A percentile compares a stretch with the other conserved stretches of the same genome.
These are phyloP conservation scores for Chauna torquata DNA, from an alignment of 2,113 vertebrate genomes.

Conservation along the genomic window DNA sequence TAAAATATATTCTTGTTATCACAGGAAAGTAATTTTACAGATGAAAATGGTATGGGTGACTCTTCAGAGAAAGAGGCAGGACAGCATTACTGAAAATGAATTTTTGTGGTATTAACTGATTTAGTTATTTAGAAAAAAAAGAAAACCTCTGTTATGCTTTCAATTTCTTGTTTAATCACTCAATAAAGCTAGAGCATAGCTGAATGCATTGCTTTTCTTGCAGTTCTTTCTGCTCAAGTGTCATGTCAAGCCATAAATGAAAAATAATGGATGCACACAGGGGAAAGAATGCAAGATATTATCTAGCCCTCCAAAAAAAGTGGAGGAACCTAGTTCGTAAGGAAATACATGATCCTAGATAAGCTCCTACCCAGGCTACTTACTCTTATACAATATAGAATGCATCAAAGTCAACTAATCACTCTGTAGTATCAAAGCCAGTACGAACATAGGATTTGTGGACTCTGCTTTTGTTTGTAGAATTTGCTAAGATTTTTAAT, in stretches of 20 bases:
- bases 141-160: not conserved
- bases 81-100: not conserved
- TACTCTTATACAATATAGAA: fast-evolving
- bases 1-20: not conserved
- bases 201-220: not conserved
- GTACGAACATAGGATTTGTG: not conserved
- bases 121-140: not conserved
- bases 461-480: not conserved
- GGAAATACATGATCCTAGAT: not conserved
- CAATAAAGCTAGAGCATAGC: not conserved
- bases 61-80: not conserved
- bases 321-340: not conserved
- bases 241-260: not conserved
- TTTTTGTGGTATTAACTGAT: not conserved
- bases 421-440: not conserved
- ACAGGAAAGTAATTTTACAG: not conserved
- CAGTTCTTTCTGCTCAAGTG: not conserved
- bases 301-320: not conserved
- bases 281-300: not conserved
- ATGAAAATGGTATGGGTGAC: not conserved
- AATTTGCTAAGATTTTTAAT: not conserved
- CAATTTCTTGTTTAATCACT: not conserved
- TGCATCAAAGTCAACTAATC: too few relatives aligned
- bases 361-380: not conserved
- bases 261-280: not conserved